Evolutionary conservation across 2,888 invertebrate species (phyloP).

Genomic region (Hydrotaea diabolus): DNA sequence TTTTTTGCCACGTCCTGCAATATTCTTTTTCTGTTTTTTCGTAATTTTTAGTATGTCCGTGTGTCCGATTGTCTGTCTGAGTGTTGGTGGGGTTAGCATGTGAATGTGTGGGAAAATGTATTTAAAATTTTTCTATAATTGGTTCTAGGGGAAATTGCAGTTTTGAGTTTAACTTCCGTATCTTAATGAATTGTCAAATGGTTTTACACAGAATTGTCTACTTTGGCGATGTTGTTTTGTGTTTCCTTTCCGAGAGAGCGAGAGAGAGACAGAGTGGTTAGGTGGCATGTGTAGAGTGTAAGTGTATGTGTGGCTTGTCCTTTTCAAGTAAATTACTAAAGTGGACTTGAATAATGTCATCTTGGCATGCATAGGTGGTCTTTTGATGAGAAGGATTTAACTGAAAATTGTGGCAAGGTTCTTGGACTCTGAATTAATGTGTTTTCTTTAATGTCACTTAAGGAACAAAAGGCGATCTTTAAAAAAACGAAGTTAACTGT

Average conservation of each 20-base stretch:
- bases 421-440: too few species aligned
- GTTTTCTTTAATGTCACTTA: too few species aligned
- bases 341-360: slow-evolving; percentile 61
- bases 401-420: too few species aligned
- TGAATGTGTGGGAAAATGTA: slow-evolving; percentile 73
- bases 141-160: slow-evolving; percentile 81
- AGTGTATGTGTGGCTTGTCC: slow-evolving; percentile 18
- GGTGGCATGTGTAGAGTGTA: not conserved
- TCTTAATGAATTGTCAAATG: slow-evolving; percentile 81
- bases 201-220: slow-evolving; percentile 68
- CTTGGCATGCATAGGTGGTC: too few species aligned
- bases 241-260: not conserved
- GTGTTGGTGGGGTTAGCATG: slow-evolving; percentile 69
- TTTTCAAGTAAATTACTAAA: slow-evolving; percentile 60
- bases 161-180: slow-evolving; percentile 81
- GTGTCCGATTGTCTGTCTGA: slow-evolving; percentile 35
- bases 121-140: slow-evolving; percentile 80
- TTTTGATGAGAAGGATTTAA: too few species aligned
- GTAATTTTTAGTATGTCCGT: slow-evolving; percentile 16
- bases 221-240: slow-evolving; percentile 31
- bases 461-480: too few species aligned
- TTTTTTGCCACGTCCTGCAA: slow-evolving; percentile 59
- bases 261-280: not conserved
- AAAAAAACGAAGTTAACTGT: too few species aligned
- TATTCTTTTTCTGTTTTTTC: slow-evolving; percentile 66